phyloP scores from a whole-genome alignment of 30 jellyfish, hydroid and myxozoan species.

The Turritopsis dohrnii region DNA sequence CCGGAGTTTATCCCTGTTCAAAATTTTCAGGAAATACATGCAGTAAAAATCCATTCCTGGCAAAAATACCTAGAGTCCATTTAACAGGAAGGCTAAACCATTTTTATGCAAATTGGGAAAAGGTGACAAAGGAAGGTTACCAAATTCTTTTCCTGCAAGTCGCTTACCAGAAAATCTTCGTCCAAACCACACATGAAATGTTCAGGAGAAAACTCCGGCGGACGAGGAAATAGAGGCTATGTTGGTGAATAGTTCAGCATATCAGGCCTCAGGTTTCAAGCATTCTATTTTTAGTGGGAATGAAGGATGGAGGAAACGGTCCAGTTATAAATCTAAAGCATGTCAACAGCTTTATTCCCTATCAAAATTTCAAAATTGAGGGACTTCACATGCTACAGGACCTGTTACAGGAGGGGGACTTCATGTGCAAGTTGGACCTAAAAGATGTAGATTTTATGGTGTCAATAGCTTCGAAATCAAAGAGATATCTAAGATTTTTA shows the following conservation, averaged over 20 bases:
- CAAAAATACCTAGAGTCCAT: neutral
- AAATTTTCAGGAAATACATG: too few species aligned
- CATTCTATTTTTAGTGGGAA: neutral
- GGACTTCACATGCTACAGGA: neutral
- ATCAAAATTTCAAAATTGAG: neutral
- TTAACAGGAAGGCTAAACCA: neutral
- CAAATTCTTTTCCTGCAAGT: neutral
- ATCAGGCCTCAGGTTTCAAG: too few species aligned
- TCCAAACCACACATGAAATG: neutral
- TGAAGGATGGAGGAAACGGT: neutral
- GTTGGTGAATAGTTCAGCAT: neutral
- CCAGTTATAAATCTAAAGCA: neutral
- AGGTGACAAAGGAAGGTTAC: neutral
- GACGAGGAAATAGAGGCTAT: neutral
- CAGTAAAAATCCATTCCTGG: neutral
- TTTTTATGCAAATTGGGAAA: neutral
- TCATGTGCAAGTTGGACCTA: neutral
- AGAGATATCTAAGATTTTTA: neutral
- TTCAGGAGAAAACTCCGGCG: neutral
- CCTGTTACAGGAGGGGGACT: neutral
- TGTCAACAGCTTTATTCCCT: too few species aligned
- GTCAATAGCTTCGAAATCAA: neutral
- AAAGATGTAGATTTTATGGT: neutral
- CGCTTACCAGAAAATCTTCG: neutral
- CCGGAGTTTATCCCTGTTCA: too few species aligned